Base-by-base conservation (phyloP, 2,888 invertebrate species). In the Odontothrips loti region DNA sequence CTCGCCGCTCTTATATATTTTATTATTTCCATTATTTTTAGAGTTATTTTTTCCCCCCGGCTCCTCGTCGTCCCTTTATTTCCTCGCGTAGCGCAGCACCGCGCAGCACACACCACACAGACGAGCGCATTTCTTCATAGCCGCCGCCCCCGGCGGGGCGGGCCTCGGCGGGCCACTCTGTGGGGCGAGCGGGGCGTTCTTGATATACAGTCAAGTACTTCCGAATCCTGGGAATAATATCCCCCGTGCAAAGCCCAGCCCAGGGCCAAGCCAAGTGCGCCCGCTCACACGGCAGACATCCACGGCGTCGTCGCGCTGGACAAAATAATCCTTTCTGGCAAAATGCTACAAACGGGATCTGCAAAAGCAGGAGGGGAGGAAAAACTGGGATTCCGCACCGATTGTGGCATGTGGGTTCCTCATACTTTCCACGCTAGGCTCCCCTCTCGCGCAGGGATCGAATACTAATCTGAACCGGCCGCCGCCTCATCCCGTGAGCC, bases 141-240 rank as follows among this genome's bases (percentile, higher is more conserved):
- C 58, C n/a, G 58, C n/a, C 20, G 58, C 58, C 23, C 27, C 23
- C 23, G 8, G 10, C 23, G 68, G 6, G 15, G 58, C 58, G 27
- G 23, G 27, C 23, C 2, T 4, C 23, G 68, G 27, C 68, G 27
- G 23, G 68, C 68, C 68, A 23, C 23, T n/a, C 68, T 23, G 23
- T 9, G 63, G n/a, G n/a, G 68, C 68, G 23, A 51, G 15, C 58
- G n/a, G 15, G 15, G 20, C 58, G 68, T 75, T 27, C 68, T 75
- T 75, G 68, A 75, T 75, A 75, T 75, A 75, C 68, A 75, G 68
- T 75, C 68, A 75, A 75, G 68, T 75, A 75, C 68, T 75, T 75
- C 68, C 68, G 68, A 75, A 75, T 27, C 68, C 68, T 75, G 68
- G 68, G 27, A 27, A 75, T 75, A 27, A 27, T 75, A 75, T 75